Base-by-base conservation (phyloP, 2,888 invertebrate species). In the Agrochola litura region DNA sequence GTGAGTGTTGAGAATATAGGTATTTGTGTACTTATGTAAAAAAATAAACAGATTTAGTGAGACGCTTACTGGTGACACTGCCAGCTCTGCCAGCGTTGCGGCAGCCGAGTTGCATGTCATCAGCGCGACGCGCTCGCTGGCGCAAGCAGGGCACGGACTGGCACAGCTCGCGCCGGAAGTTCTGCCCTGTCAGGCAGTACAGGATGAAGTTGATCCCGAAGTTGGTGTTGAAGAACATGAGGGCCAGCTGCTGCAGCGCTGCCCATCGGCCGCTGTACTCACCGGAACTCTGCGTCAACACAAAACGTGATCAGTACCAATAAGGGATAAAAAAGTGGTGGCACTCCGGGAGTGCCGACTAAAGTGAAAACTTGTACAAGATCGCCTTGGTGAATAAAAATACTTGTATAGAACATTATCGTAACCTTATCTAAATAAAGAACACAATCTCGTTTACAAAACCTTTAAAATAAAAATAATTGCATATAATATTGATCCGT, bases 131-230 rank as follows among this genome's bases (percentile, higher is more conserved):
- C 1, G 30, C 85, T 5, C 87, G 79, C 9, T 84, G 78, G 0
- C 91, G 86, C 12, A 91, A 52, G 49, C 92, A 92, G 0, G 93
- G 93, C 25, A 95, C 71, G 22, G 91, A 86, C 67, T 94, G 91
- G 0, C 90, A 77, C 16, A 97, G 94, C 0, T 97, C 97, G 58
- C 97, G 97, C 75, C 98, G 96, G 94, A 98, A 98, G 96, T 98
- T 98, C 91, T 98, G 98, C 0, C 98, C 98, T 88, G 98, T 98
- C 68, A 98, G 97, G 94, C 98, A 98, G 95, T 99, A 99, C 64
- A 99, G 96, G 4, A 98, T 97, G 92, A 98, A 98, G 95, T 98
- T 98, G 75, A 98, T 98, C 61, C 98, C 98, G 91, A 98, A 99
- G 95, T 98, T 98, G 9, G 98, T 98, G 91, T 98, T 97, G 94